Evolutionary conservation across 2,797 vertebrate genomes (phyloP), one percentile per base, ranked within the genome.

Genomic region (Lacerta viridis): DNA sequence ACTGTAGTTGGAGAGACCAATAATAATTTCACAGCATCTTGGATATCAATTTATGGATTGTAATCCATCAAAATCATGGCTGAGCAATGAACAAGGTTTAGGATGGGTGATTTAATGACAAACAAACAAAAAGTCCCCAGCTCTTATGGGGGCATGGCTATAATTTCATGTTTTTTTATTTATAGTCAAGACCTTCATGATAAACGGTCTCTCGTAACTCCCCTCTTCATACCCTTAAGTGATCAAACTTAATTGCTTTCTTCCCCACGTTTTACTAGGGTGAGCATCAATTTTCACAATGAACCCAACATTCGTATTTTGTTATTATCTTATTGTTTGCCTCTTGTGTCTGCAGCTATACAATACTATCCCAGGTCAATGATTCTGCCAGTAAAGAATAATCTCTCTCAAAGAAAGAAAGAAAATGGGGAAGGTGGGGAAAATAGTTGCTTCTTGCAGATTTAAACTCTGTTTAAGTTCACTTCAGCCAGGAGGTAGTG

Each of bases 61-160:
- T 18, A 84, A 88, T 90, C 88, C 91, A 92, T 92, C 93, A 92
- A 86, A 59, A 88, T 86, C 90, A 86, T 33, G 76, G 81, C 27
- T n/a, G 87, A 84, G 85, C 89, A 85, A 90, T 61, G 87, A 93
- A 69, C 71, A 87, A 88, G 81, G 83, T 23, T 80, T 86, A 92
- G 76, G 87, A 77, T 41, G 87, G 85, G 75, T 91, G 90, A 90
- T 93, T 95, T 91, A 87, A 90, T 89, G 89, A 87, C 86, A 92
- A 92, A 87, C 89, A 93, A 91, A 84, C 76, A 88, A 83, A 84
- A 87, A 92, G 43, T 33, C 36, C 74, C 79, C 43, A 0, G 0
- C 69, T 90, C 89, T 85, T 87, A 85, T 1, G 66, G 84, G 71
- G 81, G 76, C 72, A 79, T 27, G 80, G 76, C 39, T 90, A 89